Evolutionary conservation across 2,797 vertebrate species (phyloP), one percentile per base, ranked within the genome.

Genomic region (Coregonus ussuriensis): DNA sequence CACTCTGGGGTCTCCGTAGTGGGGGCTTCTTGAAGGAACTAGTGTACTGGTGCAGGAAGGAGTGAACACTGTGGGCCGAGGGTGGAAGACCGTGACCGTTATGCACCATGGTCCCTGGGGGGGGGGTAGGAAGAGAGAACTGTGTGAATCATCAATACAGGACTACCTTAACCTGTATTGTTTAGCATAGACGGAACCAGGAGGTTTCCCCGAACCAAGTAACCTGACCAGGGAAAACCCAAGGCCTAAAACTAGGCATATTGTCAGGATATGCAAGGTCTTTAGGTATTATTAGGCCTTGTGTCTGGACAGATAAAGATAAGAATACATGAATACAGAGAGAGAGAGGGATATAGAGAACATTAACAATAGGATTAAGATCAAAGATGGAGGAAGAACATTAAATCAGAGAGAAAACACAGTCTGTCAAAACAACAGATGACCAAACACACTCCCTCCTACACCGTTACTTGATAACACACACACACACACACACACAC

Each of bases 11-110:
- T 89, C 97, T 96, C 85, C 97, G 93, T 69, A 97, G 86, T 0
- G 97, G 97, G 11, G 96, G 96, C 90, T 99, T 98, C 93, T 98
- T 97, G 89, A 99, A 97, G 86, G 97, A 97, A 83, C 97, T 96
- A 0, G 97, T 95, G 93, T 97, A 99, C 77, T 99, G 97, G 87
- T 99, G 96, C 72, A 99, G 96, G 91, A 98, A 99, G 81, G 97
- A 98, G 91, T 99, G 97, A 91, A 99, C 96, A n/a, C 97, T 98
- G 94, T 98, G 97, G 85, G 97, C 96, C 0, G 97, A 95, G 21
- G 96, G 96, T 76, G 97, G 97, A 75, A 96, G 95, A 79, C 97
- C 97, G 86, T 98, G 95, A 80, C 97, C 97, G 86, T 98, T 99
- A 94, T 96, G 97, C 95, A 98, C 96, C 72, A 97, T 97, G 59